A percentile compares a stretch with the other conserved stretches of the same genome.
These are phyloP conservation scores for Isurus oxyrinchus DNA, from an alignment of 2,113 vertebrate species.

Conservation along the genomic window DNA sequence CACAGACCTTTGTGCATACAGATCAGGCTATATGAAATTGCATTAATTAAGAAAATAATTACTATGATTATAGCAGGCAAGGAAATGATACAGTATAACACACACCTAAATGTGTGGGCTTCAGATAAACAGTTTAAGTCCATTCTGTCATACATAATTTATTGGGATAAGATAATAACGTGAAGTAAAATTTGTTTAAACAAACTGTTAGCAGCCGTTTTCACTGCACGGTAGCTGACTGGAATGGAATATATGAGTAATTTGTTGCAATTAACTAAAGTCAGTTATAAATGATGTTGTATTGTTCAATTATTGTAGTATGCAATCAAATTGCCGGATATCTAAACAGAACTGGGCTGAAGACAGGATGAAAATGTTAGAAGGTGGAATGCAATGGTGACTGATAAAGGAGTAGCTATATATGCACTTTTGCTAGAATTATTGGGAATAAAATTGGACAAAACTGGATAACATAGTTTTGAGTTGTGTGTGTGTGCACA, in stretches of 20 bases:
- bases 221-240: not conserved
- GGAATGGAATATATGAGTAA: constrained; percentile 1
- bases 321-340: not conserved
- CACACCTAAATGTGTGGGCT: constrained; percentile 28
- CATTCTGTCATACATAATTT: constrained; percentile 31
- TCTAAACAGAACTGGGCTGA: not conserved
- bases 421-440: not conserved
- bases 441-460: not conserved
- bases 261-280: constrained; percentile 30
- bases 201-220: constrained; percentile 5
- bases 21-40: not conserved
- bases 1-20: constrained; percentile 1
- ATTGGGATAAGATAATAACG: constrained; percentile 15
- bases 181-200: constrained; percentile 25
- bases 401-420: not conserved
- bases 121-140: constrained; percentile 33
- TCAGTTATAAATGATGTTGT: not conserved
- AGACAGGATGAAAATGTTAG: not conserved
- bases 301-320: constrained; percentile 18
- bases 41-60: constrained; percentile 35
- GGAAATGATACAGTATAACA: constrained; percentile 23
- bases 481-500: not conserved
- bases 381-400: not conserved
- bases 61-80: not conserved
- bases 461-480: not conserved